Evolutionary conservation across 1,140 invertebrate genomes (phyloP).

Genomic region (Listronotus bonariensis): DNA sequence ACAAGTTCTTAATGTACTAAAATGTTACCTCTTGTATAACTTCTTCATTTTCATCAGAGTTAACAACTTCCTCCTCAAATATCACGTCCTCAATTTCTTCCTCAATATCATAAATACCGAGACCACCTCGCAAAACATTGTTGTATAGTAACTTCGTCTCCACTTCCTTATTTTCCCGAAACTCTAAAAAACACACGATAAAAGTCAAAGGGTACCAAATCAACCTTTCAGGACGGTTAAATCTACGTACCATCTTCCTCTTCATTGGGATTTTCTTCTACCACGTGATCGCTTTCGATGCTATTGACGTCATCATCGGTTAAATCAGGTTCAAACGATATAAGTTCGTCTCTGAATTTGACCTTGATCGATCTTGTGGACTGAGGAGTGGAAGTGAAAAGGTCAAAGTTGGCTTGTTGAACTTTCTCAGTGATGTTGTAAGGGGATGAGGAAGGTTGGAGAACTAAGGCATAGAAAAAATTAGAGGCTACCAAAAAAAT

Average conservation of each 20-base stretch:
- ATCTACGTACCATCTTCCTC: too few relatives aligned
- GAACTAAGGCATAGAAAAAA: too few relatives aligned
- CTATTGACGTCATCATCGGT: conserved; percentile 54
- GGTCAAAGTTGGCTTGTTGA: conserved; percentile 49
- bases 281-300: conserved; percentile 51
- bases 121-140: conserved; percentile 21
- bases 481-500: too few relatives aligned
- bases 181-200: conserved; percentile 3
- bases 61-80: conserved; percentile 3
- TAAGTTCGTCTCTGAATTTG: conserved; percentile 50
- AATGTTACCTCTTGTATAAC: too few relatives aligned
- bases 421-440: conserved; percentile 54
- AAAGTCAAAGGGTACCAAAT: too few relatives aligned
- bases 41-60: conserved; percentile 29
- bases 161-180: conserved; percentile 3
- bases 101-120: conserved; percentile 26
- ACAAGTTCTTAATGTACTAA: too few relatives aligned
- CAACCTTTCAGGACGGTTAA: too few relatives aligned
- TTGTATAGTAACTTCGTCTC: conserved; percentile 5
- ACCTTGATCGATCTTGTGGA: conserved; percentile 43
- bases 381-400: conserved; percentile 42
- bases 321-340: conserved; percentile 53
- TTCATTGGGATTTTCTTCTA: conserved; percentile 23
- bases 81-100: conserved; percentile 36
- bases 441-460: conserved; percentile 51